Conservation (phyloP, 2,113 vertebrate species). For the Scopus umbretta region DNA sequence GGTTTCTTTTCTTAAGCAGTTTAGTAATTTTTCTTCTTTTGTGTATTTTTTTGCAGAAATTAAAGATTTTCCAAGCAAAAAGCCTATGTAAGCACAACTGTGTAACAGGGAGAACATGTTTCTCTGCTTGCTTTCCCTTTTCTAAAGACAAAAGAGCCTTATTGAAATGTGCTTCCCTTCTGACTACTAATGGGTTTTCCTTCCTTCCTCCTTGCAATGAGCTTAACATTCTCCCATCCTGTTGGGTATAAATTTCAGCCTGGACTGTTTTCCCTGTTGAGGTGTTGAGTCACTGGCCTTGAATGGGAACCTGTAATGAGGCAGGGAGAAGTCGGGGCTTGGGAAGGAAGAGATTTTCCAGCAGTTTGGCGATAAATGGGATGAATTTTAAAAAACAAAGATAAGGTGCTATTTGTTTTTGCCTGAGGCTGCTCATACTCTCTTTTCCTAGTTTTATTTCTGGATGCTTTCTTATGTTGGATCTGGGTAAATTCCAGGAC, state of each 20-base stretch:
- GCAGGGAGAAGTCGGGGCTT: background rate
- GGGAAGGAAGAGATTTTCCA: slow-evolving; percentile 5
- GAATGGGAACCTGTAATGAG: background rate
- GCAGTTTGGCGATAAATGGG: background rate
- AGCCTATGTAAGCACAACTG: background rate
- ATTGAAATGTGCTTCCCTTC: slow-evolving; percentile 60
- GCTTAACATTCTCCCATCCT: slow-evolving; percentile 56
- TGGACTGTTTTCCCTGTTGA: slow-evolving; percentile 18
- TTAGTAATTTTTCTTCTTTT: background rate
- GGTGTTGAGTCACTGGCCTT: slow-evolving; percentile 37
- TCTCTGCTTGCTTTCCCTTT: slow-evolving; percentile 46
- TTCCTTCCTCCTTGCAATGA: slow-evolving; percentile 58
- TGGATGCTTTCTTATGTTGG: background rate
- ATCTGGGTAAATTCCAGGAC: slow-evolving; percentile 24
- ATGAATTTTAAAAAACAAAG: background rate
- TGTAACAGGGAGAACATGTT: background rate
- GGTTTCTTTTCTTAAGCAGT: background rate
- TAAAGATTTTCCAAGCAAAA: background rate
- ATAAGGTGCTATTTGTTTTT: background rate
- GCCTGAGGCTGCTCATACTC: background rate
- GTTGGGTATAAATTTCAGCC: slow-evolving; percentile 36
- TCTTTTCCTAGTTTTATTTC: slow-evolving; percentile 10
- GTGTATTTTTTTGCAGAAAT: background rate
- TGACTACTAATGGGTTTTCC: slow-evolving; percentile 49
- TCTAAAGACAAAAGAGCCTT: slow-evolving; percentile 47